phyloP scores from a whole-genome alignment of 2,888 invertebrate genomes.

The Malacosoma neustria region DNA sequence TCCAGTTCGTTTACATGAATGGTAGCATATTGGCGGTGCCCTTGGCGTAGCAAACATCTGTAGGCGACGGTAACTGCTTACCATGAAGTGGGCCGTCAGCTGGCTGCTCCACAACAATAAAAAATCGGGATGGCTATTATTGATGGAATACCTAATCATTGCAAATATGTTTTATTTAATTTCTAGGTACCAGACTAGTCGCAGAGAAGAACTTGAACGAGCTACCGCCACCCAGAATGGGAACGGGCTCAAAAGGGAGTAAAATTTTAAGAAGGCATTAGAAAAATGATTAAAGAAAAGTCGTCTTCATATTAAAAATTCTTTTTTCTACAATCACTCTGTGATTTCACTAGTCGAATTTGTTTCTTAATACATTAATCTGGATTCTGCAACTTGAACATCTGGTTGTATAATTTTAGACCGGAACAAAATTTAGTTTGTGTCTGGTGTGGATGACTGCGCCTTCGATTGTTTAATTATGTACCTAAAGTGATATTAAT shows the following conservation, averaged over 20 bases:
- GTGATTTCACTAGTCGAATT: slow-evolving; percentile 44
- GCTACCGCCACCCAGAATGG: slow-evolving; percentile 67
- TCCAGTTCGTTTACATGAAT: no score
- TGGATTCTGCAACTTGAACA: slow-evolving; percentile 19
- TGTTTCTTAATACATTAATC: slow-evolving; percentile 13
- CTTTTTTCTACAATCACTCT: slow-evolving; percentile 17
- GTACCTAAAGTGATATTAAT: slow-evolving; percentile 70
- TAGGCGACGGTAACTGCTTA: no score
- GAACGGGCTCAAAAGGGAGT: slow-evolving; percentile 78
- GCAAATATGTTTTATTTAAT: slow-evolving; percentile 14
- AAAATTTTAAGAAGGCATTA: slow-evolving; percentile 24
- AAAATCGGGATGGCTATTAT: no score
- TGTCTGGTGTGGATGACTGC: slow-evolving; percentile 17
- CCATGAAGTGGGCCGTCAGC: no score
- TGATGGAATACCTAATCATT: no score
- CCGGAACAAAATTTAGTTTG: slow-evolving; percentile 22
- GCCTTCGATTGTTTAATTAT: slow-evolving; percentile 26
- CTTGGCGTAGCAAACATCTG: no score
- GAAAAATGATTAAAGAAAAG: slow-evolving; percentile 5
- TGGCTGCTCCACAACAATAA: no score
- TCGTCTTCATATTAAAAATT: slow-evolving; percentile 1
- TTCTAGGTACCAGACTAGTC: slow-evolving; percentile 70
- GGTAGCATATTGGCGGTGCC: no score
- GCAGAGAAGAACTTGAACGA: slow-evolving; percentile 68
- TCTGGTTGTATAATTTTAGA: slow-evolving; percentile 25